A percentile compares a stretch with the other conserved stretches of the same genome.
These are phyloP conservation scores for Bombyx huttoni DNA, from an alignment of 2,888 invertebrate species.

Conservation along the genomic window DNA sequence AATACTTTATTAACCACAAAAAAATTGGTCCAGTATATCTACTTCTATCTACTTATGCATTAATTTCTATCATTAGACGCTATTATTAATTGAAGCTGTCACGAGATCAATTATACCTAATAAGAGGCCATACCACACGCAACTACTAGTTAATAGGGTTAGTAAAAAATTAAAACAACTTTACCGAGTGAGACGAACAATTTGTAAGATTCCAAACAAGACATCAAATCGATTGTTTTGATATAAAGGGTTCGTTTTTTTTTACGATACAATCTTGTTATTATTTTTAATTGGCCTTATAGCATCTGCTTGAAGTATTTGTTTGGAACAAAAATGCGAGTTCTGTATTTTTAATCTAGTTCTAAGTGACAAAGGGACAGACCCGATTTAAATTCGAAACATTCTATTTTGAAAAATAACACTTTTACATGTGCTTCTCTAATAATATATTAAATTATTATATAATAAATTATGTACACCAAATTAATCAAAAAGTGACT, in stretches of 20 bases:
- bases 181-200: slow-evolving; percentile 40
- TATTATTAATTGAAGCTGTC: slow-evolving; percentile 48
- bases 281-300: slow-evolving; percentile 53
- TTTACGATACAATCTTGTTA: slow-evolving; percentile 45
- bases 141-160: slow-evolving; percentile 27
- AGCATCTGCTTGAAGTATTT: slow-evolving; percentile 37
- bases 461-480: no score
- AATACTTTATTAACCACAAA: slow-evolving; percentile 42
- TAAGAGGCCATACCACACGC: slow-evolving; percentile 37
- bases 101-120: slow-evolving; percentile 32
- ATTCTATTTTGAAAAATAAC: neutral
- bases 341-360: neutral
- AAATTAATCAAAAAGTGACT: no score
- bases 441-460: no score
- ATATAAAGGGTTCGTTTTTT: slow-evolving; percentile 46
- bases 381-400: neutral
- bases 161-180: slow-evolving; percentile 20
- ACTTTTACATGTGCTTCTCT: no score
- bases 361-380: slow-evolving; percentile 2
- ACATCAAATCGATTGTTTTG: slow-evolving; percentile 54
- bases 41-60: slow-evolving; percentile 12
- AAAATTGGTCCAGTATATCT: slow-evolving; percentile 15
- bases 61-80: slow-evolving; percentile 44
- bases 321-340: slow-evolving; percentile 6
- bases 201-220: slow-evolving; percentile 45